phyloP scores from a whole-genome alignment of 2,888 invertebrate species.

The Brachycybe producta region DNA sequence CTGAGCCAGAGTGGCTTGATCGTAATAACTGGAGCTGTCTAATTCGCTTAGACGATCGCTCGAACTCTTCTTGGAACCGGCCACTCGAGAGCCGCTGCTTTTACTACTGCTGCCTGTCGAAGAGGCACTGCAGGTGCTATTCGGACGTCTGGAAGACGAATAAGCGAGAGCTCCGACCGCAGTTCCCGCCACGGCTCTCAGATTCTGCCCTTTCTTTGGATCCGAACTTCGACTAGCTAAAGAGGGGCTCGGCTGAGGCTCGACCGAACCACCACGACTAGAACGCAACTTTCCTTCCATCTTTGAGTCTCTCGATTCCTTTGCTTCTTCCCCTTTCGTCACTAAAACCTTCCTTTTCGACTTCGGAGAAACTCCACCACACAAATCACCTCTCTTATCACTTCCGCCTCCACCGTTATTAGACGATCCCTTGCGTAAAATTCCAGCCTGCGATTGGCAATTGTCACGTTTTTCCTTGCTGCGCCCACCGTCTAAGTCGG shows the following conservation, averaged over 20 bases:
- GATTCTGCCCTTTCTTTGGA: not conserved
- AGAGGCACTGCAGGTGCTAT: conserved; percentile 30
- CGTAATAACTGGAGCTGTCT: not conserved
- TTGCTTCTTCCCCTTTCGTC: not conserved
- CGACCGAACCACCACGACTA: conserved; percentile 13
- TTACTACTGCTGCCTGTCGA: conserved; percentile 32
- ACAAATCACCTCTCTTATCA: conserved; percentile 12
- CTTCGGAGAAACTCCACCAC: conserved; percentile 15
- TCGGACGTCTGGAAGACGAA: conserved; percentile 30
- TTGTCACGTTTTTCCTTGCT: not conserved
- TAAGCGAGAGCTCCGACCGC: conserved; percentile 17
- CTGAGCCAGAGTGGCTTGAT: not conserved
- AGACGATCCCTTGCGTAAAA: conserved; percentile 12
- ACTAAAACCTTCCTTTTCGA: conserved; percentile 16
- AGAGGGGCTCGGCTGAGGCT: conserved; percentile 2
- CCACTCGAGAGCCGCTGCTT: conserved; percentile 23
- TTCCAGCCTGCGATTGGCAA: conserved; percentile 1
- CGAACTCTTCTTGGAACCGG: conserved; percentile 19
- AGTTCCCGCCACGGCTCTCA: not conserved
- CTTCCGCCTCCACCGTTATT: conserved; percentile 1
- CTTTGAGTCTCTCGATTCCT: not conserved
- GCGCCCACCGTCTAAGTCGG: conserved; percentile 16
- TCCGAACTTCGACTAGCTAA: not conserved
- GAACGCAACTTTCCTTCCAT: conserved; percentile 12
- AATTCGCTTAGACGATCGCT: conserved; percentile 18